Percentiles rank a stretch among this genome's conserved stretches.
phyloP scores from a whole-genome alignment of 2,888 invertebrate species.

The Teinopalpus imperialis region DNA sequence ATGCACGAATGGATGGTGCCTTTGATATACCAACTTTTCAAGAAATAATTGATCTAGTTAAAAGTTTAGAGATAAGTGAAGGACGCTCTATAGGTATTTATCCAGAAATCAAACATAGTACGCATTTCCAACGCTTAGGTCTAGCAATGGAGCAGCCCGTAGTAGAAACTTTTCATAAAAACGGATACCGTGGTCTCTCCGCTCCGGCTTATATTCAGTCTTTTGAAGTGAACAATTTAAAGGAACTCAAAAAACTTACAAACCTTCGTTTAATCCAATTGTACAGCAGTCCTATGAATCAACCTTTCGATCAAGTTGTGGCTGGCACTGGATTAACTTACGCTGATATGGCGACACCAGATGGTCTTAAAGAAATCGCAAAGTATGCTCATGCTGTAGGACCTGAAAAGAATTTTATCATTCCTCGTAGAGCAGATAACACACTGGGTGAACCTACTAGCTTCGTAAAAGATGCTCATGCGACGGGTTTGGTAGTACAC shows the following conservation, averaged over 20 bases:
- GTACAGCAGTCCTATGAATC: constrained; percentile 39
- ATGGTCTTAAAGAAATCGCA: constrained; percentile 61
- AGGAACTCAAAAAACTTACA: constrained; percentile 58
- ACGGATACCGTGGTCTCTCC: constrained; percentile 53
- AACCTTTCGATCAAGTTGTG: constrained; percentile 57
- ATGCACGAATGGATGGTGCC: constrained; percentile 57
- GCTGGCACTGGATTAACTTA: constrained; percentile 57
- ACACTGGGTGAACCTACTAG: constrained; percentile 51
- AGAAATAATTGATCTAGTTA: constrained; percentile 67
- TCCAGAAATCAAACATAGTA: constrained; percentile 67
- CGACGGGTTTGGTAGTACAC: constrained; percentile 65
- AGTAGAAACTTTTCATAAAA: constrained; percentile 57
- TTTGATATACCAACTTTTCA: constrained; percentile 64
- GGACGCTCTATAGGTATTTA: constrained; percentile 61
- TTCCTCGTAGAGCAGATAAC: constrained; percentile 53
- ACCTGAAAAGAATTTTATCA: constrained; percentile 65
- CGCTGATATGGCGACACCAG: constrained; percentile 61
- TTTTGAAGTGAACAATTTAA: constrained; percentile 68
- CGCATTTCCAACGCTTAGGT: constrained; percentile 59
- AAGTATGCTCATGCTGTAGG: constrained; percentile 68
- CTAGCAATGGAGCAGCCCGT: constrained; percentile 61
- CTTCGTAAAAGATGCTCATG: constrained; percentile 62
- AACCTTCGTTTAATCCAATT: constrained; percentile 61
- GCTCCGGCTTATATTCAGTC: constrained; percentile 69
- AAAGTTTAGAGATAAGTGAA: constrained; percentile 58